A percentile compares a stretch with the other conserved stretches of the same genome.
These are phyloP conservation scores for Rostratula benghalensis DNA, from an alignment of 2,113 vertebrate species.

Conservation along the genomic window DNA sequence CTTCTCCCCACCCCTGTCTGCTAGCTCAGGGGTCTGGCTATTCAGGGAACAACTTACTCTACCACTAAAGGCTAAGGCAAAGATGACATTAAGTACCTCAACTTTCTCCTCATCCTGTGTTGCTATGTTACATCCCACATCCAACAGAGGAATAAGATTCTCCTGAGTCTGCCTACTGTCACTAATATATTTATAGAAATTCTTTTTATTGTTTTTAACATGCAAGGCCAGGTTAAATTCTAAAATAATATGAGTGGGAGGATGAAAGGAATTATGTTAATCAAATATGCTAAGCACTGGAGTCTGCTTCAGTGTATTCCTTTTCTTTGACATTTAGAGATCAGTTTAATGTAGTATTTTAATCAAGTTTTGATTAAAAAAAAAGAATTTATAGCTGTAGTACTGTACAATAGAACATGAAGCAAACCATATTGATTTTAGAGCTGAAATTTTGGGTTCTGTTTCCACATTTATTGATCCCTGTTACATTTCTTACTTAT, in stretches of 20 bases:
- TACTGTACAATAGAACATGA: background rate
- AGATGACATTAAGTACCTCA: too few species aligned
- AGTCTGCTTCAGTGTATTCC: background rate
- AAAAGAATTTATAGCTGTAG: background rate
- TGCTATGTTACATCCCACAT: too few species aligned
- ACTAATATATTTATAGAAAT: background rate
- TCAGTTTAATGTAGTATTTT: background rate
- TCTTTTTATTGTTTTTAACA: background rate
- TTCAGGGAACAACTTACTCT: too few species aligned
- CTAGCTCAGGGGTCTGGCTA: too few species aligned
- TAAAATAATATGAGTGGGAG: background rate
- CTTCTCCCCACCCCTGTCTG: too few species aligned
- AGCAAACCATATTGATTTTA: background rate
- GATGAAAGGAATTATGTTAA: background rate
- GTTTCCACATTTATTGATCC: background rate
- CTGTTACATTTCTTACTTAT: background rate
- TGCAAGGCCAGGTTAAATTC: too few species aligned
- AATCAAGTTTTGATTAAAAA: background rate
- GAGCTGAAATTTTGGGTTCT: background rate
- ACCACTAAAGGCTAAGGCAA: too few species aligned
- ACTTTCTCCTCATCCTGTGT: too few species aligned
- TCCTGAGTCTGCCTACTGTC: too few species aligned
- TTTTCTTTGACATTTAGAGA: background rate
- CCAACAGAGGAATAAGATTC: too few species aligned
- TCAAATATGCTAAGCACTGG: background rate